A percentile compares a stretch with the other conserved stretches of the same genome.
Conservation (phyloP, 1,140 invertebrate species). For the Cyphomyrmex costatus region DNA sequence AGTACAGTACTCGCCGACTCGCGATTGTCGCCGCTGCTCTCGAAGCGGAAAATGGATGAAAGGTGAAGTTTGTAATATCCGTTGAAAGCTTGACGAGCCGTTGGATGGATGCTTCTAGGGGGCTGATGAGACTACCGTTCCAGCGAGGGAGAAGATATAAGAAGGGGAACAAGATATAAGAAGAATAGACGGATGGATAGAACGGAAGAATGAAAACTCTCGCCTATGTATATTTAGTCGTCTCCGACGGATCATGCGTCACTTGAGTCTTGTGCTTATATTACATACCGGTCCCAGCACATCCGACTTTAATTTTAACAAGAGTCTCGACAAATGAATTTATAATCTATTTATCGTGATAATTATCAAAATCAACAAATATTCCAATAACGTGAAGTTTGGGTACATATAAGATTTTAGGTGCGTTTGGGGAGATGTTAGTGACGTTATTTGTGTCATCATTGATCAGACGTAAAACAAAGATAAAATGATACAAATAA, state of each 20-base stretch:
- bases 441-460: too few relatives aligned
- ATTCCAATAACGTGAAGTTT: not conserved
- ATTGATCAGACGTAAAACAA: too few relatives aligned
- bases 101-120: constrained; percentile 73
- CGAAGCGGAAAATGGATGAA: constrained; percentile 70
- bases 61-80: constrained; percentile 77
- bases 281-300: not conserved
- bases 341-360: not conserved
- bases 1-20: constrained; percentile 33
- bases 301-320: constrained; percentile 18
- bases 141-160: constrained; percentile 37
- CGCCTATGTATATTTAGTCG: constrained; percentile 24
- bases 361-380: not conserved
- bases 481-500: too few relatives aligned
- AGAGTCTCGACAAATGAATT: constrained; percentile 15
- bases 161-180: constrained; percentile 50
- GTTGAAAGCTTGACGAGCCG: constrained; percentile 72
- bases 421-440: too few relatives aligned
- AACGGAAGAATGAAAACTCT: constrained; percentile 48
- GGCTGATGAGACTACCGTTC: constrained; percentile 58
- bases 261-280: constrained; percentile 17
- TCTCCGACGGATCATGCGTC: constrained; percentile 46
- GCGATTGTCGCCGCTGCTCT: constrained; percentile 61
- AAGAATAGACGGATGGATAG: constrained; percentile 56
- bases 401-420: not conserved